A percentile compares a stretch with the other conserved stretches of the same genome.
These are phyloP conservation scores for Rhodophaea formosa DNA, from an alignment of 2,888 invertebrate genomes.

Conservation along the genomic window DNA sequence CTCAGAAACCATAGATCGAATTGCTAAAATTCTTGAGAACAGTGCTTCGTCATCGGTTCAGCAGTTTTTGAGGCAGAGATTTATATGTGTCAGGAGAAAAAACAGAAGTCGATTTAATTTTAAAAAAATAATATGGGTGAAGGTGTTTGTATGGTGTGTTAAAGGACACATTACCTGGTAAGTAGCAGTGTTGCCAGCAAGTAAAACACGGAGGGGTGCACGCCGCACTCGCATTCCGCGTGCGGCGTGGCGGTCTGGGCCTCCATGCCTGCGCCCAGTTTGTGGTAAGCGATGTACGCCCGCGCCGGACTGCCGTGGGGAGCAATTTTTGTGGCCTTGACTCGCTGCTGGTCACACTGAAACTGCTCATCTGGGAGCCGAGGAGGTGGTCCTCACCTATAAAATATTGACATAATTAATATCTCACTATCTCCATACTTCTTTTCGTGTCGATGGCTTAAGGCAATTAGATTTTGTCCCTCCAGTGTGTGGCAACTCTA, in stretches of 20 bases:
- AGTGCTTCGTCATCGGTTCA: no score
- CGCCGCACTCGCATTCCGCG: slow-evolving; percentile 83
- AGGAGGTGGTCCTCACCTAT: slow-evolving; percentile 63
- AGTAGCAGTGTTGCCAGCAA: slow-evolving; percentile 82
- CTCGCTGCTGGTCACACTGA: slow-evolving; percentile 53
- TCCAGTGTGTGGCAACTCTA: no score
- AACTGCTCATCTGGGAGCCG: slow-evolving; percentile 73
- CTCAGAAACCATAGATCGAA: no score
- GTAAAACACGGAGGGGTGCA: slow-evolving; percentile 84
- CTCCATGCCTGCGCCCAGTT: slow-evolving; percentile 80
- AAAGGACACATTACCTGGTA: slow-evolving; percentile 75
- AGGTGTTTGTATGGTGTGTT: no score
- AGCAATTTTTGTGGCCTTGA: slow-evolving; percentile 74
- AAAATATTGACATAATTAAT: slow-evolving; percentile 12
- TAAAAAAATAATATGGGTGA: no score
- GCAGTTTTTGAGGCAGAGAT: no score
- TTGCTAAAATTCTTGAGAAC: no score
- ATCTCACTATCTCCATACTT: background rate
- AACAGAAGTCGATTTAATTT: no score
- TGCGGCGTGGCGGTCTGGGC: slow-evolving; percentile 75
- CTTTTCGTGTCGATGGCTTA: no score
- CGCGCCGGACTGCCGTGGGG: slow-evolving; percentile 76
- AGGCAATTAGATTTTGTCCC: no score
- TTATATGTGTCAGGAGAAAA: no score
- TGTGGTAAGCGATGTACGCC: slow-evolving; percentile 83